Base-by-base conservation (phyloP, 2,888 invertebrate species). In the Drosophila percnosoma region DNA sequence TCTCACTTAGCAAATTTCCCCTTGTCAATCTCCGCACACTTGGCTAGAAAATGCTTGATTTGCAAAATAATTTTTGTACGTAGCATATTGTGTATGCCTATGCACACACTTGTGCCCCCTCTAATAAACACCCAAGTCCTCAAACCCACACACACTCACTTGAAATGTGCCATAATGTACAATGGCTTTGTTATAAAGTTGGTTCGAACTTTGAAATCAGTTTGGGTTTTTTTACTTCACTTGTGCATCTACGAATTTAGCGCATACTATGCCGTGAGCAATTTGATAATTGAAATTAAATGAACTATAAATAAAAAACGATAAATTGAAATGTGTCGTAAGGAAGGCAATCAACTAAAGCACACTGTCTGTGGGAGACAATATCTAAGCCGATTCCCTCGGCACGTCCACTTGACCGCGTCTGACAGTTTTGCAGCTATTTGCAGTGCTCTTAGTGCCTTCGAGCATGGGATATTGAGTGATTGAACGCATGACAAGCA, bases 31-130 rank as follows among this genome's bases (percentile, higher is more conserved):
- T 69, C 58, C 60, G 21, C 45, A 52, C 73, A 51, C 54, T 61
- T 62, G 73, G 77, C 69, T 77, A 73, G 67, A 79, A 87, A 89
- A 80, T 89, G 90, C 90, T 83, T 82, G 74, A 83, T 87, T 80
- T 73, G 90, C 90, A 89, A 85, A 87, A 89, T 85, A 80, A 73
- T 67, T 68, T 63, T 71, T 55, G 33, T 60, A 68, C 51, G 57
- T 51, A n/a, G 53, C 52, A 48, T 31, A 42, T 63, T 38, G 51
- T 63, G 59, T 52, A 36, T 59, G 57, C 53, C 55, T 55, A 31
- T 58, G 52, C 38, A 52, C 31, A 61, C 70, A 69, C 73, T 63
- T 76, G 62, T 45, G 42, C 42, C 48, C 24, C 40, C 49, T 29
- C 36, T 40, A n/a, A 15, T n/a, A 4, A 27, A 36, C 40, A 40